These are phyloP conservation scores for Zeugodacus cucurbitae DNA, from an alignment of 1,140 invertebrate species.

Conservation along the genomic window DNA sequence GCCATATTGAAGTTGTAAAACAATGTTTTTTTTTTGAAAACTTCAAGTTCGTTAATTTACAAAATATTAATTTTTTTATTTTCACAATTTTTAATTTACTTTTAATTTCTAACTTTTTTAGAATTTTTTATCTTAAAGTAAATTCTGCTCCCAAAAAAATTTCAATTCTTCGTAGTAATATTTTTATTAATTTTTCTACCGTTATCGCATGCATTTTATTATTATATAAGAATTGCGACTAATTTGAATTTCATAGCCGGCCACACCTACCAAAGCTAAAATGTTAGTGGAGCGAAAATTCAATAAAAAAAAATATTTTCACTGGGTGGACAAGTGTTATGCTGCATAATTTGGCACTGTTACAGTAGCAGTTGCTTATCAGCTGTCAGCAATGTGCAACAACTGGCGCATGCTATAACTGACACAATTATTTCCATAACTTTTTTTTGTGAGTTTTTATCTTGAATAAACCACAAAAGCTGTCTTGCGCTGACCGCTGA, in stretches of 20 bases:
- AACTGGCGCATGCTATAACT: neutral
- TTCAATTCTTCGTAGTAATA: too few relatives aligned
- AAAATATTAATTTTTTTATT: neutral
- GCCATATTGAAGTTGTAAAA: neutral
- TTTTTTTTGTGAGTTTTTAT: neutral
- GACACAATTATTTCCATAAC: neutral
- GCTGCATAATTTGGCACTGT: neutral
- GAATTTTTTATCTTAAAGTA: neutral
- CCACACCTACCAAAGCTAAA: neutral
- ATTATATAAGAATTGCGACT: neutral
- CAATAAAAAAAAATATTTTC: neutral
- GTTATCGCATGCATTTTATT: neutral
- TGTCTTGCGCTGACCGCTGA: neutral
- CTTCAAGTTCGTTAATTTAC: too few relatives aligned
- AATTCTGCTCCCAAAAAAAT: neutral
- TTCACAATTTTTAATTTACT: neutral
- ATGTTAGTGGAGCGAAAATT: neutral
- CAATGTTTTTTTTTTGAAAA: too few relatives aligned
- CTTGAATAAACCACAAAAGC: neutral
- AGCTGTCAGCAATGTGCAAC: neutral
- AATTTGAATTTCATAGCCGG: neutral
- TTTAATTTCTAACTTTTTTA: neutral
- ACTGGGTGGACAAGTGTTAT: neutral
- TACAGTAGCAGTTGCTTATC: constrained; percentile 16
- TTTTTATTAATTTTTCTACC: neutral